Evolutionary conservation across 2,113 vertebrate species (phyloP), one percentile per base, ranked within the genome.

Genomic region (Alosa alosa): DNA sequence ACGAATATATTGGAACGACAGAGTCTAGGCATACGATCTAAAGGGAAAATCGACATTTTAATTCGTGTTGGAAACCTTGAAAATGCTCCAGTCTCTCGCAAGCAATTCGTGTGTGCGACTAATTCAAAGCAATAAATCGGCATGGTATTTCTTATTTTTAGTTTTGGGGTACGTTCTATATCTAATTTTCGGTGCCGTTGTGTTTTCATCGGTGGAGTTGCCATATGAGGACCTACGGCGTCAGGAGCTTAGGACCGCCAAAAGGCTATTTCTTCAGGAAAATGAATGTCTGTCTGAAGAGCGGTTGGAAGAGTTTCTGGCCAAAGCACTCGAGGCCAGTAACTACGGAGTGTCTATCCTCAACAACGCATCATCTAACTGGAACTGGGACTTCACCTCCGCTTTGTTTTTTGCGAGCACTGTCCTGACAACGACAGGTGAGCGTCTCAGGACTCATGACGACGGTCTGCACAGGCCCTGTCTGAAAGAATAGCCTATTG

Each of bases 381-480:
- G 97, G 97, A 99, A 98, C 94, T 99, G 98, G 98, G 98, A 99
- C 95, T 99, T 99, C 95, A 97, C 97, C 87, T 99, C 98, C 0
- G 96, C 98, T 0, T 94, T 99, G 86, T 99, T 99, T 91, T 99
- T 99, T 84, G 97, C 97, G 85, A 99, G 97, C 95, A 99, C 98
- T 0, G 97, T 99, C 87, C 94, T 99, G 57, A 98, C 97, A 91
- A 99, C 98, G 91, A 99, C 97, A 91, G 98, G 98, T 99, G 86
- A 91, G 93, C n/a, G 25, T 17, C 64, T 72, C 9, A 17, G 47
- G 44, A 10, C 18, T 13, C 3, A 31, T 8, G 41, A 78, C 13
- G 15, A 60, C 18, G 6, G 18, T 22, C 55, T 22, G 18, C 20
- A 22, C 20, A 60, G 6, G 55, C 18, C 18, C 5, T 18, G 18